Evolutionary conservation across 2,888 invertebrate genomes (phyloP).

Genomic region (Drosophila picticornis): DNA sequence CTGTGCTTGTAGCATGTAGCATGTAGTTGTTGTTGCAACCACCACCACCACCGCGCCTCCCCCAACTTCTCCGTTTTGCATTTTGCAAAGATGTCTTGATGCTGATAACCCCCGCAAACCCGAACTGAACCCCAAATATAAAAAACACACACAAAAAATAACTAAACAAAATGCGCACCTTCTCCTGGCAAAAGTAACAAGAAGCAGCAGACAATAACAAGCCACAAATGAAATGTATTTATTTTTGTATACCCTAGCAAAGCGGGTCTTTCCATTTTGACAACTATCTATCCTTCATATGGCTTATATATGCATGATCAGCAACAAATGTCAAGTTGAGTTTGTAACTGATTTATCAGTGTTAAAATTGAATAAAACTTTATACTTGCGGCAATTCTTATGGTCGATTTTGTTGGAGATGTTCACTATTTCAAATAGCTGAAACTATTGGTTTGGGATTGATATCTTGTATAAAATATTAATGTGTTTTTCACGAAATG

Average conservation of each 20-base stretch:
- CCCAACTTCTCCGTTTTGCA: slow-evolving; percentile 45
- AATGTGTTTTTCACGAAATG: too few relatives aligned
- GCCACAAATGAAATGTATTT: slow-evolving; percentile 51
- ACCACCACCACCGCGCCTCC: background rate
- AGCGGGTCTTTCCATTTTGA: background rate
- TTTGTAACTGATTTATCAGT: background rate
- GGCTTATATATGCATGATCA: background rate
- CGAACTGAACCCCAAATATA: slow-evolving; percentile 19
- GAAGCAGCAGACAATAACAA: slow-evolving; percentile 22
- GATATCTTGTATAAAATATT: background rate
- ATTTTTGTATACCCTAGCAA: slow-evolving; percentile 22
- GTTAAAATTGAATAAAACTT: background rate
- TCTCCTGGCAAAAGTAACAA: slow-evolving; percentile 51
- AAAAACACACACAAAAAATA: slow-evolving; percentile 21
- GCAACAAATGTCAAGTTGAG: background rate
- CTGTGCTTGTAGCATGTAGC: slow-evolving; percentile 14
- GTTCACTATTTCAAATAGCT: background rate
- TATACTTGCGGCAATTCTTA: background rate
- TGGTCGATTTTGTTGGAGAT: background rate
- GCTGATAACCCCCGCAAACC: slow-evolving; percentile 48
- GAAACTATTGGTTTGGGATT: background rate
- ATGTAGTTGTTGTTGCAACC: slow-evolving; percentile 7
- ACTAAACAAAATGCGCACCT: slow-evolving; percentile 9
- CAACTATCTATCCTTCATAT: rapidly evolving
- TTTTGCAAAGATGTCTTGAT: slow-evolving; percentile 55